Evolutionary conservation across 2,797 vertebrate genomes (phyloP).

Genomic region (Holocentrus rufus): DNA sequence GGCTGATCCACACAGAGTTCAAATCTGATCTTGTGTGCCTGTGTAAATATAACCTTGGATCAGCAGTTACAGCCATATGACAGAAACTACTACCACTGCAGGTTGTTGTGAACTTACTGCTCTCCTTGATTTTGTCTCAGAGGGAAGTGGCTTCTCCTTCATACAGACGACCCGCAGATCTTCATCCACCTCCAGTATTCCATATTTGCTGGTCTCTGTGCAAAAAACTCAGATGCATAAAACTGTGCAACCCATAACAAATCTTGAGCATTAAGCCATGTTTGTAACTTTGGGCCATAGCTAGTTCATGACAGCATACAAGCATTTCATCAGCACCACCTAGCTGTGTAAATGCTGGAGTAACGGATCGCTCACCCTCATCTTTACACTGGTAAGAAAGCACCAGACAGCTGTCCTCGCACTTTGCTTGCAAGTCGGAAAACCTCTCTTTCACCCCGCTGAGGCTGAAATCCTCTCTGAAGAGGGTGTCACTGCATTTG

Average conservation of each 20-base stretch:
- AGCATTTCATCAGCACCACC: too few relatives aligned
- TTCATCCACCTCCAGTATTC: conserved; percentile 83
- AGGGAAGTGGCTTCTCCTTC: conserved; percentile 84
- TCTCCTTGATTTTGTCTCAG: conserved; percentile 81
- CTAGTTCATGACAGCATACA: too few relatives aligned
- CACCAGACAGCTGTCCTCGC: conserved; percentile 76
- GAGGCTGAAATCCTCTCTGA: conserved; percentile 87
- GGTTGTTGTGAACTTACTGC: conserved; percentile 74
- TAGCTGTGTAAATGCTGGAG: too few relatives aligned
- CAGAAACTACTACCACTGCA: neutral
- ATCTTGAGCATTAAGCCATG: too few relatives aligned
- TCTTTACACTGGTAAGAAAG: conserved; percentile 84
- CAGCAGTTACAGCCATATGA: too few relatives aligned
- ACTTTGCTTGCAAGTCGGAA: conserved; percentile 60
- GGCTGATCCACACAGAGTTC: neutral
- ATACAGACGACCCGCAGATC: conserved; percentile 74
- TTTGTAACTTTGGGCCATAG: too few relatives aligned
- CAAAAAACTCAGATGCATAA: neutral
- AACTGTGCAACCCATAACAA: neutral
- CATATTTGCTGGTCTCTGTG: conserved; percentile 84
- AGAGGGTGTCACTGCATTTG: conserved; percentile 83
- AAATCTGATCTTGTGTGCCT: neutral
- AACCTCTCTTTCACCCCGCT: conserved; percentile 69
- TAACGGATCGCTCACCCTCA: conserved; percentile 71
- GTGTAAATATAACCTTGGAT: neutral